Percentiles rank a stretch among this genome's conserved stretches.
phyloP scores from a whole-genome alignment of 1,140 invertebrate species.

The Dreissena rostriformis region DNA sequence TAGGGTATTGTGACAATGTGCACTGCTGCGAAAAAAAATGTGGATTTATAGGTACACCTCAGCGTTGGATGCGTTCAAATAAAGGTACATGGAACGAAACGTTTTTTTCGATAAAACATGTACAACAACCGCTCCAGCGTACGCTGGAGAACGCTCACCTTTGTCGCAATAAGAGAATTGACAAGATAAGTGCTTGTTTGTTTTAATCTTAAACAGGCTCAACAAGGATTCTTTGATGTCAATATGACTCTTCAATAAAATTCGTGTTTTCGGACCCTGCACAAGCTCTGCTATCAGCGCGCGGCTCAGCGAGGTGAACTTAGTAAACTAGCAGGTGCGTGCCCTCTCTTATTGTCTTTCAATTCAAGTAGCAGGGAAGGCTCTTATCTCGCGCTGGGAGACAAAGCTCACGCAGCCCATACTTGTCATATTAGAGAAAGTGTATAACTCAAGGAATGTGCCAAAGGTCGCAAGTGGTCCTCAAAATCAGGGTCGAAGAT shows the following conservation, averaged over 20 bases:
- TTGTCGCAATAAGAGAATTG: background rate
- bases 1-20: too few species aligned
- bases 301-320: background rate
- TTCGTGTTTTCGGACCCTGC: background rate
- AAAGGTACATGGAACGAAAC: background rate
- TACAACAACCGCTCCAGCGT: background rate
- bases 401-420: background rate
- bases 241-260: constrained; percentile 1
- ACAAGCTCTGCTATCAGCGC: background rate
- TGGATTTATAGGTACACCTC: too few species aligned
- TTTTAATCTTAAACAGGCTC: background rate
- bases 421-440: background rate
- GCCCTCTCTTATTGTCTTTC: background rate
- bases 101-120: background rate
- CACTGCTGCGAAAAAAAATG: too few species aligned
- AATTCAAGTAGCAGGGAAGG: background rate
- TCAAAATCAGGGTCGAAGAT: background rate
- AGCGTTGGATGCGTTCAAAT: background rate
- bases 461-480: background rate
- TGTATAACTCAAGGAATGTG: background rate
- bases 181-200: background rate
- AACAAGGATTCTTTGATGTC: background rate
- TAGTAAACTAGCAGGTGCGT: background rate
- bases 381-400: background rate
- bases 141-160: background rate